Percentiles rank a stretch among this genome's conserved stretches.
Conservation (phyloP, 2,888 invertebrate species). For the Caenorhabditis uteleia region DNA sequence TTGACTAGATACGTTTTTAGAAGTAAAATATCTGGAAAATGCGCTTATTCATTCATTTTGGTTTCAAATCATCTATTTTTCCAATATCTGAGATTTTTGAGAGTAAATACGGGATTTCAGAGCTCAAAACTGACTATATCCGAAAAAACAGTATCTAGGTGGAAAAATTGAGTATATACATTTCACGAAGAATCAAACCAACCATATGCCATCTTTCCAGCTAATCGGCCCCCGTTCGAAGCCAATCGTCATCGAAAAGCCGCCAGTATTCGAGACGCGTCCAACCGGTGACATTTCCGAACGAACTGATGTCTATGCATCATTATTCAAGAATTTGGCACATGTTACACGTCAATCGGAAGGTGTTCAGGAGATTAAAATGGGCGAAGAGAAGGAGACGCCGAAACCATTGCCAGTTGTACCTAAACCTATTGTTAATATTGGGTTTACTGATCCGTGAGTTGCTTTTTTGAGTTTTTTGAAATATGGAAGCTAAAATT, state of each 20-base stretch:
- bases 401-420: neutral
- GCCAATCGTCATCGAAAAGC: slow-evolving; percentile 6
- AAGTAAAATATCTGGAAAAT: too few species aligned
- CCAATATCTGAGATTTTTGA: too few species aligned
- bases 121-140: too few species aligned
- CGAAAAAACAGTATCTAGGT: too few species aligned
- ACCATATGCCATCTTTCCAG: slow-evolving; percentile 5
- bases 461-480: neutral
- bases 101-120: too few species aligned
- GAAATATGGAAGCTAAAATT: too few species aligned
- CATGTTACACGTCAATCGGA: slow-evolving; percentile 28
- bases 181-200: too few species aligned
- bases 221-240: slow-evolving; percentile 21
- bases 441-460: slow-evolving; percentile 11
- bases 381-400: neutral
- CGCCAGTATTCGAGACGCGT: slow-evolving; percentile 1
- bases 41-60: too few species aligned
- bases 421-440: neutral
- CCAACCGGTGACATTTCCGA: slow-evolving; percentile 22
- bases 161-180: too few species aligned
- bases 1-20: too few species aligned
- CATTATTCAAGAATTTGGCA: slow-evolving; percentile 59
- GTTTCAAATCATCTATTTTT: too few species aligned
- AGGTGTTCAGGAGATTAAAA: slow-evolving; percentile 9
- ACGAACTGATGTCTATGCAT: slow-evolving; percentile 60